A percentile compares a stretch with the other conserved stretches of the same genome.
These are phyloP conservation scores for Fopius arisanus DNA, from an alignment of 1,140 invertebrate species.

Conservation along the genomic window DNA sequence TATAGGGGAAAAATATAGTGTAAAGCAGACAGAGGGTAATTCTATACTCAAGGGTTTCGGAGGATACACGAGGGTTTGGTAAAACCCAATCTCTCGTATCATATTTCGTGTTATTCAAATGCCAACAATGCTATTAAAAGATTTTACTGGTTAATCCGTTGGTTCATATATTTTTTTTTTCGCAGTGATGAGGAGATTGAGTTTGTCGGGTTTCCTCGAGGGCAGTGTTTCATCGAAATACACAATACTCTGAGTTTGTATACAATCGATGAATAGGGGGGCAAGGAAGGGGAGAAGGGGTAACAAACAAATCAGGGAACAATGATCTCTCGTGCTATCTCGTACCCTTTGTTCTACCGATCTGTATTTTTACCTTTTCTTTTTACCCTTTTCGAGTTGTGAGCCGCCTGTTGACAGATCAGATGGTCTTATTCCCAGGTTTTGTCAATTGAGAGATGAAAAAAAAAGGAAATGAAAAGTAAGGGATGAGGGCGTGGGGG, in stretches of 20 bases:
- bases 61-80: background rate
- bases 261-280: background rate
- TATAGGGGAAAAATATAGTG: slow-evolving; percentile 28
- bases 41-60: slow-evolving; percentile 32
- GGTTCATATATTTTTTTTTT: slow-evolving; percentile 19
- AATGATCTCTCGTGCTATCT: slow-evolving; percentile 39
- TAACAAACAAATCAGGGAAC: slow-evolving; percentile 20
- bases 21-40: slow-evolving; percentile 33
- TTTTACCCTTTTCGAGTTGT: background rate
- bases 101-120: slow-evolving; percentile 66
- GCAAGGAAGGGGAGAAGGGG: background rate
- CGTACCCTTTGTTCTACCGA: slow-evolving; percentile 47
- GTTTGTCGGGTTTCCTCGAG: background rate
- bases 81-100: slow-evolving; percentile 55
- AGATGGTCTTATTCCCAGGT: slow-evolving; percentile 16
- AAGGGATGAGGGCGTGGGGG: slow-evolving; percentile 27
- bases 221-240: background rate
- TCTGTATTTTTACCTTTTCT: slow-evolving; percentile 29
- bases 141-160: slow-evolving; percentile 57
- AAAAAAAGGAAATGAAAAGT: background rate
- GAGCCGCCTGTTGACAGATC: background rate
- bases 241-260: slow-evolving; percentile 17
- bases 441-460: background rate
- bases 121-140: slow-evolving; percentile 65
- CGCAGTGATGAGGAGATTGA: slow-evolving; percentile 32